Conservation (phyloP, 2,113 vertebrate genomes). For the Rhinolophus sinicus region DNA sequence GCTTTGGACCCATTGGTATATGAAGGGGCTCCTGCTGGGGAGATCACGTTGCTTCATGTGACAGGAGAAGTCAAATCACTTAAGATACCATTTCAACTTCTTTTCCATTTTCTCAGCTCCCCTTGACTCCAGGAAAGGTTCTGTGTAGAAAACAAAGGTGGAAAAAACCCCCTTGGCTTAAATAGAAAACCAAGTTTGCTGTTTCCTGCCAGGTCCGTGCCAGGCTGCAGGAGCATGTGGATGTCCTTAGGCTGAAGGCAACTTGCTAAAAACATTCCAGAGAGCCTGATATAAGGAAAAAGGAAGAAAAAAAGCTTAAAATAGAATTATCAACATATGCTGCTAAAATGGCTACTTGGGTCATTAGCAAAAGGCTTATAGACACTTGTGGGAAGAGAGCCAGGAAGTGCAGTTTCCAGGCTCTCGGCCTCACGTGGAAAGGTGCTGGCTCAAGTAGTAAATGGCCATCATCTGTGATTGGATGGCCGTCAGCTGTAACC, state of each 20-base stretch:
- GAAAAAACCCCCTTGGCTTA: neutral
- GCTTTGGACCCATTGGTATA: neutral
- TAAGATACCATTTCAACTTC: neutral
- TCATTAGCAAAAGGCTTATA: neutral
- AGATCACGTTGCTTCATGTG: neutral
- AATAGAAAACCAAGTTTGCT: neutral
- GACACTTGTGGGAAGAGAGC: neutral
- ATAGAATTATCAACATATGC: neutral
- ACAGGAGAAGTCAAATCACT: neutral
- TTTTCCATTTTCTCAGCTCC: slow-evolving; percentile 34
- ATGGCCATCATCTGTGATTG: too few species aligned
- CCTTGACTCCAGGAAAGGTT: neutral
- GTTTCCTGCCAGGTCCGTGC: neutral
- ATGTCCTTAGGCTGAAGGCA: neutral
- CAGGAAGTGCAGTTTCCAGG: too few species aligned
- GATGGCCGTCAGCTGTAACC: too few species aligned
- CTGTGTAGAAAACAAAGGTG: slow-evolving; percentile 22
- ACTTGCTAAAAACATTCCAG: slow-evolving; percentile 27
- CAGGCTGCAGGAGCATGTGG: neutral
- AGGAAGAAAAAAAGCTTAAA: slow-evolving; percentile 38
- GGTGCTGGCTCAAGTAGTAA: too few species aligned
- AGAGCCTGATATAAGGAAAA: neutral
- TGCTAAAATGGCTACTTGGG: neutral
- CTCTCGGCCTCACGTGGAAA: too few species aligned
- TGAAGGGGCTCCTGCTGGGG: neutral